These are phyloP conservation scores for Garrulus glandarius DNA, from an alignment of 2,797 vertebrate species.

Conservation along the genomic window DNA sequence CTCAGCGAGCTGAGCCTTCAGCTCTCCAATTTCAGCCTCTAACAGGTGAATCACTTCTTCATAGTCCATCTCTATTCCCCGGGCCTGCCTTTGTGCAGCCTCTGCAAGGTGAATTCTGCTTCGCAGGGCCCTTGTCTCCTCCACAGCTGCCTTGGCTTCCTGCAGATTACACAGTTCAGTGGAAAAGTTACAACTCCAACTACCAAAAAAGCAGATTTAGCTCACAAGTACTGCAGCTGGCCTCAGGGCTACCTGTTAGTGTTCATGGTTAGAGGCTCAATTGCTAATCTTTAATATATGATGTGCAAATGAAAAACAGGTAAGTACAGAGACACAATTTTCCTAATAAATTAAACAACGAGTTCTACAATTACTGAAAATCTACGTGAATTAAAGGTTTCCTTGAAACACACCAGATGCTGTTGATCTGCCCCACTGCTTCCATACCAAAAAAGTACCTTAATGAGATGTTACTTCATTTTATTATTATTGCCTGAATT, in stretches of 20 bases:
- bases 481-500: neutral
- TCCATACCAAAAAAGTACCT: neutral
- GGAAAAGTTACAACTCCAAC: neutral
- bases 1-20: constrained; percentile 86
- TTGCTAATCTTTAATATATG: neutral
- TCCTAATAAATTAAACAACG: neutral
- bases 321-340: neutral
- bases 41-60: constrained; percentile 92
- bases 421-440: neutral
- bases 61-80: constrained; percentile 93
- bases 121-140: constrained; percentile 82
- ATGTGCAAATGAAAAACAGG: neutral
- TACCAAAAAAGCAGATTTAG: neutral
- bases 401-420: neutral
- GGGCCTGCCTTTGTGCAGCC: constrained; percentile 86
- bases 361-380: neutral
- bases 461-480: neutral
- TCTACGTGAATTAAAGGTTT: neutral
- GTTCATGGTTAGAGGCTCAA: neutral
- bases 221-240: neutral
- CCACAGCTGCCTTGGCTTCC: constrained; percentile 85
- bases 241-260: neutral
- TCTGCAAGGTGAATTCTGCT: constrained; percentile 86
- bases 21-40: constrained; percentile 89
- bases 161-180: constrained; percentile 41